These are phyloP conservation scores for Notospermus geniculatus DNA, from an alignment of 1,140 invertebrate species.

Conservation along the genomic window DNA sequence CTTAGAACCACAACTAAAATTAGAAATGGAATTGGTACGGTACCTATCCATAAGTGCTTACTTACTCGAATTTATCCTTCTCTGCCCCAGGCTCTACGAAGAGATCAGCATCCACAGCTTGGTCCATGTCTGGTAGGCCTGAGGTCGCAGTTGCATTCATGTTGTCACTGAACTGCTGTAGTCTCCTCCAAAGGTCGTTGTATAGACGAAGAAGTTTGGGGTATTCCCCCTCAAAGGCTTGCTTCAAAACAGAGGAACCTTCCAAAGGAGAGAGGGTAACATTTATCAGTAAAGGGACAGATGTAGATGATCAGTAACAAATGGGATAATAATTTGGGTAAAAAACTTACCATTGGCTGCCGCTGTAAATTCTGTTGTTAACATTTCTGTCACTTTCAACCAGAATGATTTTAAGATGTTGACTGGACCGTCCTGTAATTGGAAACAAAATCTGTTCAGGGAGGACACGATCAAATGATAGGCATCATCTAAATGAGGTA, in stretches of 20 bases:
- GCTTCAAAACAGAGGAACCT: slow-evolving; percentile 72
- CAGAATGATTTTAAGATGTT: slow-evolving; percentile 62
- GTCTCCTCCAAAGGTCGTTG: slow-evolving; percentile 65
- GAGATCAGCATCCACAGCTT: too few species aligned
- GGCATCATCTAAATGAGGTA: too few species aligned
- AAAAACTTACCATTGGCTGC: slow-evolving; percentile 59
- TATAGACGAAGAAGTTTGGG: slow-evolving; percentile 76
- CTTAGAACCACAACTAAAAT: too few species aligned
- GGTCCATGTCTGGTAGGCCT: slow-evolving; percentile 10
- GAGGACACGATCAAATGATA: too few species aligned
- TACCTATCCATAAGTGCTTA: too few species aligned
- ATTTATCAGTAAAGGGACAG: too few species aligned
- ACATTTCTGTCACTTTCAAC: slow-evolving; percentile 58
- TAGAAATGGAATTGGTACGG: too few species aligned
- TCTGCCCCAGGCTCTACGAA: slow-evolving; percentile 24
- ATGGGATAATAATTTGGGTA: too few species aligned
- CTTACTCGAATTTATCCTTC: slow-evolving; percentile 33
- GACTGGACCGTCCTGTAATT: slow-evolving; percentile 38
- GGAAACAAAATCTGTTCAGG: slow-evolving; percentile 11
- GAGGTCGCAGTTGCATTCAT: slow-evolving; percentile 22
- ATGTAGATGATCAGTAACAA: too few species aligned
- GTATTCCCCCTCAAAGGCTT: slow-evolving; percentile 84
- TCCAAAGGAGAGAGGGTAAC: too few species aligned
- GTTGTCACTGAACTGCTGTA: slow-evolving; percentile 56
- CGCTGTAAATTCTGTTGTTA: slow-evolving; percentile 59